phyloP scores from a whole-genome alignment of 2,113 vertebrate genomes.

The Haplochromis vanheusdeni region DNA sequence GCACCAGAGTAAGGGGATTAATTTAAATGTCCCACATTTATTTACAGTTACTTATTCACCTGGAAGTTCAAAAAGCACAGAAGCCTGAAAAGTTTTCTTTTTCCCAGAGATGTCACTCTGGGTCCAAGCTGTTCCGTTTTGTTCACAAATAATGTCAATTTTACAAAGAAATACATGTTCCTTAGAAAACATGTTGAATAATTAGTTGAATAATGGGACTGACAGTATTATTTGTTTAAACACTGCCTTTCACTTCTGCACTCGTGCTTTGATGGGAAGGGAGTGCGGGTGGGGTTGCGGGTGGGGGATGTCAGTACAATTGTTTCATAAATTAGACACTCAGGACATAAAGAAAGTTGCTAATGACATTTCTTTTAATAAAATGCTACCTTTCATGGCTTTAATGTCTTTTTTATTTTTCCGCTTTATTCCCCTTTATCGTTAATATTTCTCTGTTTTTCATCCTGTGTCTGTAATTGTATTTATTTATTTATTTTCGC shows the following conservation, averaged over 20 bases:
- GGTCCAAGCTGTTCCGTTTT: neutral
- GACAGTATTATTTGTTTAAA: neutral
- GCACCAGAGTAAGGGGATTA: neutral
- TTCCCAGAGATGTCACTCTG: neutral
- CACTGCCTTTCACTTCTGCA: neutral
- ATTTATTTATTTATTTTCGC: slow-evolving; percentile 7
- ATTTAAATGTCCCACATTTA: neutral
- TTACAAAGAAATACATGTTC: neutral
- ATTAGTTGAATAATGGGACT: neutral
- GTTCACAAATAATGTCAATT: neutral
- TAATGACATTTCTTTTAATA: slow-evolving; percentile 32
- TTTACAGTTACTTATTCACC: neutral
- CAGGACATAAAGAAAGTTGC: neutral
- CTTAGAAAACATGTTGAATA: neutral
- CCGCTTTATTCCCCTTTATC: slow-evolving; percentile 44
- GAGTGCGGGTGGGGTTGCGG: neutral
- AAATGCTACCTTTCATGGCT: slow-evolving; percentile 31
- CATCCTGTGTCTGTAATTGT: neutral
- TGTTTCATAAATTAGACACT: neutral
- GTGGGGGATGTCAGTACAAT: neutral
- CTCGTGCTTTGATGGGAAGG: neutral
- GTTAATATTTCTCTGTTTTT: slow-evolving; percentile 33
- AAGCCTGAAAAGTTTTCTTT: neutral
- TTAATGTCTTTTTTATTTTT: slow-evolving; percentile 40
- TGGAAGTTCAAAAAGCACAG: neutral